These are phyloP conservation scores for Dryobotodes eremita DNA, from an alignment of 2,888 invertebrate genomes.

Conservation along the genomic window DNA sequence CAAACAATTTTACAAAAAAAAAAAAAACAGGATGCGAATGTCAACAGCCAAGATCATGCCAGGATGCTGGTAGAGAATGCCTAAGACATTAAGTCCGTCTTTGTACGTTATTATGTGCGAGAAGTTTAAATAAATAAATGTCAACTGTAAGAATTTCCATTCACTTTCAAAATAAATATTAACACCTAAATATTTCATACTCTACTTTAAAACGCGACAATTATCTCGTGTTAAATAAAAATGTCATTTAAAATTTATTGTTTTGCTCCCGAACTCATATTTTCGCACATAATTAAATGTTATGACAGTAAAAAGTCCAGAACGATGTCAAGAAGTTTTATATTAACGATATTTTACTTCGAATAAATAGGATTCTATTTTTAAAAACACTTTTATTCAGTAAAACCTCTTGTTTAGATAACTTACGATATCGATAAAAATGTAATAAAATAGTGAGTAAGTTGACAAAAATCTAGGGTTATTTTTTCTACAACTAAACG, in stretches of 20 bases:
- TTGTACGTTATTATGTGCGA: no score
- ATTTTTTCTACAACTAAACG: conserved; percentile 10
- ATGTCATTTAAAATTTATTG: conserved; percentile 6
- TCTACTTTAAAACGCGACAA: conserved; percentile 34
- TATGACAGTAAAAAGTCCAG: conserved; percentile 51
- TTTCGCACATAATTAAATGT: conserved; percentile 54
- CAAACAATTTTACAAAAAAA: conserved; percentile 6
- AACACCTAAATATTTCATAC: conserved; percentile 42
- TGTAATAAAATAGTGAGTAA: conserved; percentile 29
- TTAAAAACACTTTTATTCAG: conserved; percentile 26
- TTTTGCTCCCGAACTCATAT: conserved; percentile 30
- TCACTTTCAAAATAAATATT: conserved; percentile 29
- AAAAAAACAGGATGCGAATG: conserved; percentile 40
- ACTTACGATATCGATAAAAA: conserved; percentile 40
- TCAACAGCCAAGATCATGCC: not conserved
- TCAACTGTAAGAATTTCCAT: conserved; percentile 44
- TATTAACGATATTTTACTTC: conserved; percentile 48
- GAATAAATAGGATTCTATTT: conserved; percentile 49
- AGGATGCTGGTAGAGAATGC: no score
- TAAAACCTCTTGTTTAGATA: conserved; percentile 31
- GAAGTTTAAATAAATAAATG: no score
- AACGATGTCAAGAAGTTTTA: conserved; percentile 52
- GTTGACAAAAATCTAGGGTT: conserved; percentile 28
- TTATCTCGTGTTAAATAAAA: conserved; percentile 48
- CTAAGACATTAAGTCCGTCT: no score